Evolutionary conservation across 1,140 invertebrate genomes (phyloP), one percentile per base, ranked within the genome.

Genomic region (Acromyrmex echinatior): DNA sequence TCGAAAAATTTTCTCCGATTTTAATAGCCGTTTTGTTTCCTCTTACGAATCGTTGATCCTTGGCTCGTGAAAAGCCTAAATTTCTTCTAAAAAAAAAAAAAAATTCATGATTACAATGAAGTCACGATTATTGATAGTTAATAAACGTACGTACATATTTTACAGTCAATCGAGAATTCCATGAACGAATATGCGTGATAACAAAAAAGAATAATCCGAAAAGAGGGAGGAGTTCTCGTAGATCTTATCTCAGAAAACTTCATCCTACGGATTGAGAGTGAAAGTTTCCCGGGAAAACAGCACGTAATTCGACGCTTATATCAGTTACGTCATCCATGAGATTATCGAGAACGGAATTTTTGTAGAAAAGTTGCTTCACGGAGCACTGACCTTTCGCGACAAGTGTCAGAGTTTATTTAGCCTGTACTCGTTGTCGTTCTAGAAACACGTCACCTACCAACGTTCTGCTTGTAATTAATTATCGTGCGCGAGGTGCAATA

Each of bases 401-500:
- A 35, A 84, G 60, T 79, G 66, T 84, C 88, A 79, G 79, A 84
- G 78, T 87, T 84, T 82, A 62, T 74, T 74, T 74, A 62, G 56
- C 5, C 56, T 18, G 66, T 45, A 51, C 45, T 68, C 25, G 31
- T 10, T 25, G 58, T 49, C 25, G 31, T 70, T 60, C 70, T 71
- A n/a, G 31, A 62, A 56, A 77, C 56, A 60, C 65, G 71, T 70
- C 71, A 45, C 25, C 35, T 31, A 74, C 79, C 45, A 45, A 25
- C 74, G 80, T 68, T 74, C 56, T 68, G 76, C 70, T 77, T 18
- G 78, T 90, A 90, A 90, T 90, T 90, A 90, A 90, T 90, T 84
- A 86, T 87, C 73, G 45, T 76, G 53, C 80, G 3, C 85, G 66
- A 74, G n/a, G 28, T 78, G 53, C 62, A 71, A 62, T 53, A 62